Evolutionary conservation across 35 echinoderm and acorn worm species (phyloP), one percentile per base, ranked within the genome.

Genomic region (Apostichopus japonicus): DNA sequence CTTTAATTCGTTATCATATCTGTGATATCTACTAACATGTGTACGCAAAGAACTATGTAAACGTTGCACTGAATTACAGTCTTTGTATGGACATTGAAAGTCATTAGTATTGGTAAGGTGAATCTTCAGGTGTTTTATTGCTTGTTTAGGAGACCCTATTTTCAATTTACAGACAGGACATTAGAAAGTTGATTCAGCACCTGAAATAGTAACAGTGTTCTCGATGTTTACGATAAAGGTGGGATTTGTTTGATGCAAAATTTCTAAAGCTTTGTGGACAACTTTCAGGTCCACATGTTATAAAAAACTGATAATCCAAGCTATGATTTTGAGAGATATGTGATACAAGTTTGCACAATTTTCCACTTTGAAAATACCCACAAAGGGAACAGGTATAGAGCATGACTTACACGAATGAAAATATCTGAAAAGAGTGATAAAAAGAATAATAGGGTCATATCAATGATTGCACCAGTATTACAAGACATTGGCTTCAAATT

Each of bases 21-120:
- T 25, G 33, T 90, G 88, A 53, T 15, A 53, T 56, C 88, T 90
- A 90, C 88, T 77, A n/a, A 90, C 19, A 61, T 90, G n/a, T 4
- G 88, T 76, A 59, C 88, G 53, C 14, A 90, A 55, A 53, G 88
- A 90, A 90, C 53, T 59, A 77, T 90, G 88, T 19, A 90, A 90
- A 54, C 76, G 13, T 24, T 77, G 88, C 6, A 90, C 24, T 9
- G 88, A 90, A 90, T 90, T 90, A 90, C 88, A 90, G 23, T 76
- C 70, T 52, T 90, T 55, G 25, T 59, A 59, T 23, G 88, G 88
- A 53, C 88, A 90, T 76, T 90, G 63, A 15, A 90, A n/a, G n/a
- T n/a, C 87, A 80, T 4, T 51, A 51, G 4, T 65, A 11, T 80
- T 80, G 27, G 27, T 1, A 33, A 33, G 27, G 27, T 33, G 27